These are phyloP conservation scores for Spodoptera littoralis DNA, from an alignment of 2,888 invertebrate genomes.

Conservation along the genomic window DNA sequence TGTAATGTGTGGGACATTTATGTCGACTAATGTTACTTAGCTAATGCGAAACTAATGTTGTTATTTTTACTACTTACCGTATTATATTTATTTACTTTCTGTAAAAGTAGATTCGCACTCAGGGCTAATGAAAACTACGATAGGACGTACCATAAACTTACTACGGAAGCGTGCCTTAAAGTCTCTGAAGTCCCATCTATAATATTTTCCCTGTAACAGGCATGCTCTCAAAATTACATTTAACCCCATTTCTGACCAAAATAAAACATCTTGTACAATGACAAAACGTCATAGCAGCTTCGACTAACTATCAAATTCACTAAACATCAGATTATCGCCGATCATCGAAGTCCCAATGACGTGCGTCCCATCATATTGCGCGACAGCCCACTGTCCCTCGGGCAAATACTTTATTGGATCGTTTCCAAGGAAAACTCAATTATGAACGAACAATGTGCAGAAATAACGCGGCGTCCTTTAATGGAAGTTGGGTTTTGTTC, in stretches of 20 bases:
- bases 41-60: slow-evolving; percentile 9
- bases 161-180: too few relatives aligned
- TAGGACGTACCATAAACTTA: too few relatives aligned
- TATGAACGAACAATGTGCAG: slow-evolving; percentile 71
- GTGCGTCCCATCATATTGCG: slow-evolving; percentile 57
- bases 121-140: too few relatives aligned
- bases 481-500: slow-evolving; percentile 62
- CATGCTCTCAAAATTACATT: neutral
- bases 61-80: neutral
- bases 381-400: slow-evolving; percentile 55
- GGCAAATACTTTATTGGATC: slow-evolving; percentile 74
- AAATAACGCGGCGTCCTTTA: slow-evolving; percentile 62
- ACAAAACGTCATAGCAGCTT: slow-evolving; percentile 16
- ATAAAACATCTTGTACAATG: slow-evolving; percentile 16
- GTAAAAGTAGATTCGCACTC: too few relatives aligned
- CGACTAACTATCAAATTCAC: slow-evolving; percentile 18
- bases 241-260: neutral
- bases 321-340: slow-evolving; percentile 40
- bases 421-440: slow-evolving; percentile 79
- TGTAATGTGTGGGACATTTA: slow-evolving; percentile 12
- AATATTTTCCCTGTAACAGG: too few relatives aligned
- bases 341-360: slow-evolving; percentile 51
- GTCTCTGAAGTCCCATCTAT: too few relatives aligned
- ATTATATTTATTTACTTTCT: too few relatives aligned
- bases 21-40: slow-evolving; percentile 20